Evolutionary conservation across 2,113 vertebrate genomes (phyloP), one percentile per base, ranked within the genome.

Genomic region (Nerophis lumbriciformis): DNA sequence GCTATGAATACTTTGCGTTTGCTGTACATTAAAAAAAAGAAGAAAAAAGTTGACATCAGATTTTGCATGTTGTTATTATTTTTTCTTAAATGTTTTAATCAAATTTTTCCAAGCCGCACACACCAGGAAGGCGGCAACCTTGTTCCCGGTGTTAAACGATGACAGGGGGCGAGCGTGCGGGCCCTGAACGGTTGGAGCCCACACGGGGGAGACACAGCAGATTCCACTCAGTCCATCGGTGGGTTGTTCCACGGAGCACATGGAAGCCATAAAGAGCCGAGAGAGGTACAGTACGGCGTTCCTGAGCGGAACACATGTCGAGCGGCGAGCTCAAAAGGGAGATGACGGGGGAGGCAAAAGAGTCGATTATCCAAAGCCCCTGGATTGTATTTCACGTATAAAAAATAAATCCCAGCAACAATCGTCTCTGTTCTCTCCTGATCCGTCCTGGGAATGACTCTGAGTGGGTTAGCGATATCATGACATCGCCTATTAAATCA

Each of bases 401-500:
- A 55, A 55, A 54, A 38, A 38, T 10, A 55, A 55, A 39, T 16
- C 36, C 15, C 35, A 5, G 53, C 37, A 56, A 57, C 55, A 57
- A 57, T 57, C 1, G 39, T 57, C 55, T 57, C 16, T 57, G 39
- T 57, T 57, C 55, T 44, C 16, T 6, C n/a, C 42, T 45, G 12
- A 21, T 57, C 5, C 38, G 55, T 57, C 55, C 16, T 44, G 39
- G 55, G 55, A 57, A 45, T 57, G 16, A 38, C 37, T 38, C 8
- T 38, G 54, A 42, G 55, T 57, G 38, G 55, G 55, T 44, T 57
- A 44, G 55, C 16, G 55, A 57, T 44, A 57, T 38, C 55, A 13
- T 57, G 55, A 57, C 55, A 57, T 42, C 15, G 53, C 16, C 53
- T 15, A 56, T 57, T 44, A 57, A 57, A 57, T 57, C 55, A 57